Base-by-base conservation (phyloP, 2,797 vertebrate species). In the Champsocephalus gunnari region DNA sequence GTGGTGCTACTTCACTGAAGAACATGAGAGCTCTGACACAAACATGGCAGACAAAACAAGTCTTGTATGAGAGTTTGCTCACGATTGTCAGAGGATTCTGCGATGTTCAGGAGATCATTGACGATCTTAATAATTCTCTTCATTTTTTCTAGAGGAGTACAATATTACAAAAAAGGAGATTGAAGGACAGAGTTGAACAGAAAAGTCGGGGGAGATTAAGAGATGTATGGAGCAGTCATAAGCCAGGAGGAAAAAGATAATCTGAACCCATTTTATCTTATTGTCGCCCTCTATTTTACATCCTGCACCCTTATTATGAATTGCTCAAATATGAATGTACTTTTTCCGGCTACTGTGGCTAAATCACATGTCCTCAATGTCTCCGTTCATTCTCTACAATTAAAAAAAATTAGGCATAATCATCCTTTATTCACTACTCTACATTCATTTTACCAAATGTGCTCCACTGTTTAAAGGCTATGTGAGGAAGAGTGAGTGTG, bases 41-140 rank as follows among this genome's bases (percentile, higher is more conserved):
- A 56, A 9, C 13, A 9, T 65, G 32, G 3, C 12, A 66, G 47
- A n/a, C 28, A 9, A 49, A 9, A 41, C 1, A 10, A 5, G 14
- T 11, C 12, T 16, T 62, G 32, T 49, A 1, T 13, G 21, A 34
- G 19, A 44, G 14, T 34, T 63, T 50, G 14, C 61, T 78, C 5
- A 86, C 69, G 12, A 0, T 53, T 3, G 3, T 54, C 51, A 24
- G 60, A 47, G 4, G 21, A 7, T 48, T 66, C 19, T 9, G 69
- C 1, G 1, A 58, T 41, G n/a, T 50, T 56, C 24, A 73, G 68
- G 32, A 76, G 62, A 32, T 74, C 48, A 21, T 81, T 38, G 19
- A 48, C 28, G 67, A 79, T 64, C 24, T 17, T 63, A 9, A 12
- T n/a, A 43, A 67, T 28, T 1, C 1, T 61, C 45, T 21, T 73